Evolutionary conservation across 1,140 invertebrate species (phyloP).

Genomic region (Pissodes strobi): DNA sequence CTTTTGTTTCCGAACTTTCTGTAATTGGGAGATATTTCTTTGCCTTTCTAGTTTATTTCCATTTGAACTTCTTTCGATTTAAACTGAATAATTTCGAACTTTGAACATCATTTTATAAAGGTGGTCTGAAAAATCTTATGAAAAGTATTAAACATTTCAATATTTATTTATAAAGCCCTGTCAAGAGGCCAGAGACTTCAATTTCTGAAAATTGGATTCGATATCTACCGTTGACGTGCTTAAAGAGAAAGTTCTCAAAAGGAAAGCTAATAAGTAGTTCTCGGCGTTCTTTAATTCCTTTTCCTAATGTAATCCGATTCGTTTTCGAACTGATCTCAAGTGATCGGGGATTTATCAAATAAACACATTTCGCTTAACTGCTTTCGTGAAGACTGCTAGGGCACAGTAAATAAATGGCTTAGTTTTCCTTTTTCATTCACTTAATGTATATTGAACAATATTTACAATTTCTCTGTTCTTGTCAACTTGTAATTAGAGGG

Average conservation of each 20-base stretch:
- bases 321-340: slow-evolving; percentile 25
- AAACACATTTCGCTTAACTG: slow-evolving; percentile 31
- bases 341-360: slow-evolving; percentile 32
- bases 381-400: slow-evolving; percentile 26
- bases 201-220: slow-evolving; percentile 4
- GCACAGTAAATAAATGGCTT: slow-evolving; percentile 21
- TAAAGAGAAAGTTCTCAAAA: slow-evolving; percentile 8
- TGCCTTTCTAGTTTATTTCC: too few relatives aligned
- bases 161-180: too few relatives aligned
- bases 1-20: too few relatives aligned
- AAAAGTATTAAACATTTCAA: too few relatives aligned
- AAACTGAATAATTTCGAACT: too few relatives aligned
- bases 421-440: slow-evolving; percentile 17
- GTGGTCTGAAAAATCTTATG: too few relatives aligned
- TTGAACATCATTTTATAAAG: too few relatives aligned
- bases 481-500: background rate
- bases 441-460: background rate
- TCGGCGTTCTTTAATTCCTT: slow-evolving; percentile 27
- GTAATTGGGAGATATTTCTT: too few relatives aligned
- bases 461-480: background rate
- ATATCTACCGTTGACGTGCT: slow-evolving; percentile 11
- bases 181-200: too few relatives aligned
- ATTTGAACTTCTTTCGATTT: too few relatives aligned
- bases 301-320: slow-evolving; percentile 29
- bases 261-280: slow-evolving; percentile 30